phyloP scores from a whole-genome alignment of 2,797 vertebrate species.

The Onychomys torridus region DNA sequence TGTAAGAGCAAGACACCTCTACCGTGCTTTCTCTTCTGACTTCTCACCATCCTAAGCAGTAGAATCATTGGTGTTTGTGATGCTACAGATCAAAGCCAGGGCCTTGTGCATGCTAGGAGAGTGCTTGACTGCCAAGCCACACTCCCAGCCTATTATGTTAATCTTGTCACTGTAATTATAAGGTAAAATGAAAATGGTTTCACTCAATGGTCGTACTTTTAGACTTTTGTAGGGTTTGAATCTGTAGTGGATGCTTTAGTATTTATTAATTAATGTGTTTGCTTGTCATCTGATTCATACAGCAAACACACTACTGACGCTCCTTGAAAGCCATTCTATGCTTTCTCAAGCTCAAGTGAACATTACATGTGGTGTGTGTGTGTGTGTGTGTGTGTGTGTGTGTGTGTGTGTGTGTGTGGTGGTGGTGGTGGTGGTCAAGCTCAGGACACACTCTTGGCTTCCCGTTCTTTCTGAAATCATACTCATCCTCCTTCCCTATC shows the following conservation, averaged over 20 bases:
- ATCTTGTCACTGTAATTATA: neutral
- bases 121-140: neutral
- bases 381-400: neutral
- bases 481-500: neutral
- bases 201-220: neutral
- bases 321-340: neutral
- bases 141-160: neutral
- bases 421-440: neutral
- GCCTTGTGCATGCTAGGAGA: neutral
- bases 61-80: neutral
- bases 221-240: neutral
- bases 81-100: neutral
- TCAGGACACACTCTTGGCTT: neutral
- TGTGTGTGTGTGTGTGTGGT: neutral
- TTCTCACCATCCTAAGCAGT: neutral
- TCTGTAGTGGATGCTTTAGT: neutral
- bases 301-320: neutral
- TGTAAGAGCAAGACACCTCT: neutral
- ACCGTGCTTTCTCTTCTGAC: neutral
- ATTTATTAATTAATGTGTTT: slow-evolving; percentile 25
- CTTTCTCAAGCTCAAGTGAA: neutral
- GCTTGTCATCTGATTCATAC: neutral
- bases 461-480: neutral
- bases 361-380: neutral
- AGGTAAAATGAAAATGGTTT: neutral